Evolutionary conservation across 2,888 invertebrate genomes (phyloP), one percentile per base, ranked within the genome.

Genomic region (Tenthredo livida): DNA sequence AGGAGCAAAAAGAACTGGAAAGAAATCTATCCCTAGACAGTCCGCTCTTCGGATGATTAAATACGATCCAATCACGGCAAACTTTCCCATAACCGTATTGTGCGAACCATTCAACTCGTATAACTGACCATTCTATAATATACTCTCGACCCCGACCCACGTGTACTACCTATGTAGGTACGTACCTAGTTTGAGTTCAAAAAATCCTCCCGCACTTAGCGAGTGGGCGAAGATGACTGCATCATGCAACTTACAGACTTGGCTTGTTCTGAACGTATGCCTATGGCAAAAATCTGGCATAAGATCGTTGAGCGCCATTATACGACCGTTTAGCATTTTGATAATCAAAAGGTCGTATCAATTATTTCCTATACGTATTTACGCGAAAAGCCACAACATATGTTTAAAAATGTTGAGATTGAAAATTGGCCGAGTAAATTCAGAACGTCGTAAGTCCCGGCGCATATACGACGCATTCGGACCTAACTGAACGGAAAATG

Each of bases 121-220:
- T 70, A 37, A 37, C 70, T 70, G 70, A 33, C 33, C 37, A 70
- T 29, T 37, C 70, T 67, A 67, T 67, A 15, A 43, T 29, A 21
- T 2, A 33, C 33, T 33, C 33, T 15, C 70, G 70, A 70, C 70
- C 70, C 70, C 70, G n/a, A 70, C 70, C 70, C 70, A 70, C 70
- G 70, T 70, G 17, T 37, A 15, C 7, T n/a, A 61, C 25, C 21
- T 10, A 50, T 50, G 50, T n/a, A 50, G 5, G 6, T 50, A 50
- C 17, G 50, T 50, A 50, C 25, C 61, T 61, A 61, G 21, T 61
- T 25, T 21, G 12, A 25, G 61, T 21, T 25, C 4, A 70, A 37
- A 70, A 70, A 70, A 70, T 61, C 61, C 25, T 61, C 61, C 61
- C 61, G 61, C 61, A 61, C 61, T 61, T 21, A 12, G 1, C 21